Base-by-base conservation (phyloP, 2,797 vertebrate species). In the Eospalax fontanierii region DNA sequence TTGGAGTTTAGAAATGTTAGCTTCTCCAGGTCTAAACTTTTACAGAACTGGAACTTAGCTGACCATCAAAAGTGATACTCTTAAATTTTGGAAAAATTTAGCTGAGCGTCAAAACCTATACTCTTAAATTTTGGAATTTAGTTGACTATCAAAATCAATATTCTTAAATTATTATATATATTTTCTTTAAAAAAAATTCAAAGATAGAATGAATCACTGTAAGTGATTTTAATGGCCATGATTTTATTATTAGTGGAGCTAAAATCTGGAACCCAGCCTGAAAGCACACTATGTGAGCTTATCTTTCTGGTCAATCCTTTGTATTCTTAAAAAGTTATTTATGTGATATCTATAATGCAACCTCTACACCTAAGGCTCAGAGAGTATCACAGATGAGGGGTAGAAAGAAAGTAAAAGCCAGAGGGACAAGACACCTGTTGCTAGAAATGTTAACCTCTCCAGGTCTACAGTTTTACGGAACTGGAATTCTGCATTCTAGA, bases 301-400 rank as follows among this genome's bases (percentile, higher is more conserved):
- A 6, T 54, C 12, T 80, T 95, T 83, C 84, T 54, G 54, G 28
- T 33, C 35, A 28, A 76, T 38, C 3, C 6, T 95, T 93, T 86
- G 7, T 90, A 90, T 40, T 84, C 79, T 83, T 90, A 66, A 87
- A 50, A 87, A 35, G n/a, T 70, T 70, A 35, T 70, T 50, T 43
- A 85, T 24, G 30, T 91, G 40, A 9, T 54, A 54, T 54, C 50
- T 54, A 54, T 54, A 54, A 54, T 46, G 46, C 46, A 46, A 46
- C 46, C 46, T 46, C 46, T 46, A 46, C 50, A 54, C 50, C 2
- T 54, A 54, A 54, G 50, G 50, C 50, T 10, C 8, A 54, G 50
- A 12, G 50, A 54, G 14, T 12, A 54, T 54, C 50, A 54, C 14
- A 54, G 50, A 54, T 2, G 12, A 54, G 50, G 50, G 50, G 50